Base-by-base conservation (phyloP, 1,140 invertebrate genomes). In the Asbolus verrucosus region DNA sequence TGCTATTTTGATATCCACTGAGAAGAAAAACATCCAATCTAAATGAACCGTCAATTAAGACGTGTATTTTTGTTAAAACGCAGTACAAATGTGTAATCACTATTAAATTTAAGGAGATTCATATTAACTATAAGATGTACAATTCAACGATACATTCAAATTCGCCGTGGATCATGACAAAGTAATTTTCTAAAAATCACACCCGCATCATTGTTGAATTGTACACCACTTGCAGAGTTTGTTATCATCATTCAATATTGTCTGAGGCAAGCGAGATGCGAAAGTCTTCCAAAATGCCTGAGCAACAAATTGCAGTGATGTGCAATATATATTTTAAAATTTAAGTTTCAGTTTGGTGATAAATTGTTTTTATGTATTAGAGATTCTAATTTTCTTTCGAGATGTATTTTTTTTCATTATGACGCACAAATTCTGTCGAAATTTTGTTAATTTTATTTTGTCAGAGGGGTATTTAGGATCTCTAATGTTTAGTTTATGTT, bases 61-160 rank as follows among this genome's bases (percentile, higher is more conserved):
- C 76, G 77, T 76, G 74, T 80, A 80, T 80, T 80, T 80, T 80
- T 80, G 76, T 79, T 80, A 80, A 77, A 72, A 76, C 68, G 71
- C 72, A 80, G 79, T 80, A 80, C 79, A 80, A 80, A 80, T 75
- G 70, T 79, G 73, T 79, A 79, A 78, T 79, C 78, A 77, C 75
- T 71, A 72, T n/a, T 70, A 71, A 67, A 71, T 6, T 70, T 68
- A 66, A 75, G 63, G 61, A 72, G 60, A 54, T 54, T 19, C 46
- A 69, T 36, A 63, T 41, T 70, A 76, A 43, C 38, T 71, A 33
- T 76, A 73, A 73, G 72, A 19, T 65, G 27, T 65, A 39, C 61
- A 61, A 65, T 61, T 41, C 50, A 61, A 63, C n/a, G n/a, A n/a
- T n/a, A n/a, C 38, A 63, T 6, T 8, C 8, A 27, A 30, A 27